Evolutionary conservation across 1,140 invertebrate genomes (phyloP), one percentile per base, ranked within the genome.

Genomic region (Stenopsyche tienmushanensis): DNA sequence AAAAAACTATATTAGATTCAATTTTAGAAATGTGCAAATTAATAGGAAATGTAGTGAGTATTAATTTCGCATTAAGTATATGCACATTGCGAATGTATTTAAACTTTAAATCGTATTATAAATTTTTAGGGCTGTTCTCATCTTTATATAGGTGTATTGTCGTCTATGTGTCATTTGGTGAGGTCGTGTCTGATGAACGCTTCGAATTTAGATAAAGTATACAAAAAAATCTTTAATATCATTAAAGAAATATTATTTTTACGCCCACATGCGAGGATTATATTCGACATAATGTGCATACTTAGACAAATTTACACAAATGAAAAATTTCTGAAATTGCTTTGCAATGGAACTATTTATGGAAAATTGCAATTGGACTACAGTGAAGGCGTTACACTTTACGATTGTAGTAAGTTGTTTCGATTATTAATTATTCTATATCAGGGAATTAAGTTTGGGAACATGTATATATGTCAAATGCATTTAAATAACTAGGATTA

Each of bases 11-110:
- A 15, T 29, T 69, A 25, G 62, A 49, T n/a, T 15, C 62, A 3
- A n/a, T 65, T 57, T 47, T 55, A 29, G 53, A 62, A 21, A 65
- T 69, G 21, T 58, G 57, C 15, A 66, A 66, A 54, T 52, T 60
- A 3, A 66, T 69, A 53, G 44, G 44, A 39, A 47, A 58, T 44
- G 66, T 66, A 17, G 67, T 69, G 50, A 39, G 67, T 68, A 15
- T 53, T 58, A 44, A n/a, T 44, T 65, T 34, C 13, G n/a, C n/a
- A n/a, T n/a, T n/a, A n/a, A n/a, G n/a, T n/a, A n/a, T n/a, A n/a
- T n/a, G n/a, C n/a, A n/a, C n/a, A 34, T 34, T 13, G 13, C 29
- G 29, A 34, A 34, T 34, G 29, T 34, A 26, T 41, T 1, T 47
- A 63, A 44, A 5, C 15, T 20, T 17, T 52, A 47, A 52, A 54